Conservation (phyloP, 2,797 vertebrate species). For the Ispidina lecontei region DNA sequence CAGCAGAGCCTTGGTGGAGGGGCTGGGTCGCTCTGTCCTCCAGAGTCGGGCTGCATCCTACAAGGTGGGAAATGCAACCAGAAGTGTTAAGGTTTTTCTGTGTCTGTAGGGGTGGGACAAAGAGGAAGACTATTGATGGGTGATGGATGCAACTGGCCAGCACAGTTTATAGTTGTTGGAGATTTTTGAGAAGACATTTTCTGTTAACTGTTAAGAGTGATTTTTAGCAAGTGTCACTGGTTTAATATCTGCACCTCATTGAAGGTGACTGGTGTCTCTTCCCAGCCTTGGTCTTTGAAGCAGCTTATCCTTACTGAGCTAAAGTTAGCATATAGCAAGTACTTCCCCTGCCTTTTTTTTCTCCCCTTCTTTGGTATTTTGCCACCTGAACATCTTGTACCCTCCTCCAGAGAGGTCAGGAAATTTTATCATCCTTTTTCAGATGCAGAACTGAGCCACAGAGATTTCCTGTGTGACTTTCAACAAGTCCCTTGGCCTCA, state of each 20-base stretch:
- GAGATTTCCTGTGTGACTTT: constrained; percentile 62
- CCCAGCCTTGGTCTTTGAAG: background rate
- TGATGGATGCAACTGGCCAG: fast-evolving
- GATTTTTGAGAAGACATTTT: background rate
- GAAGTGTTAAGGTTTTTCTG: background rate
- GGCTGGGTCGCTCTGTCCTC: background rate
- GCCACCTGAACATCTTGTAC: constrained; percentile 13
- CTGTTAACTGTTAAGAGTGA: background rate
- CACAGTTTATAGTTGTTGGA: background rate
- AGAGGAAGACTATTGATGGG: background rate
- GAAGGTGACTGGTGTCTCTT: background rate
- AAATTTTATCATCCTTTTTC: constrained; percentile 38
- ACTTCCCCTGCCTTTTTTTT: background rate
- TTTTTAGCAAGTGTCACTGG: background rate
- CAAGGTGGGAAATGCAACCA: background rate
- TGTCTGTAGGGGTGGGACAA: background rate
- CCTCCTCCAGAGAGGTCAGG: constrained; percentile 23
- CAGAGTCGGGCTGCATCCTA: background rate
- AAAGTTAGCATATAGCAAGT: background rate
- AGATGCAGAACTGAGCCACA: constrained; percentile 36
- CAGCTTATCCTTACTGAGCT: background rate
- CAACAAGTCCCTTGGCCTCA: constrained; percentile 43
- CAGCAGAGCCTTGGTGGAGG: background rate
- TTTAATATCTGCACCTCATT: background rate
- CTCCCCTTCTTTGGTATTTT: background rate